Percentiles rank a stretch among this genome's conserved stretches.
These are phyloP conservation scores for Cepphus grylle DNA, from an alignment of 2,113 vertebrate genomes.

Conservation along the genomic window DNA sequence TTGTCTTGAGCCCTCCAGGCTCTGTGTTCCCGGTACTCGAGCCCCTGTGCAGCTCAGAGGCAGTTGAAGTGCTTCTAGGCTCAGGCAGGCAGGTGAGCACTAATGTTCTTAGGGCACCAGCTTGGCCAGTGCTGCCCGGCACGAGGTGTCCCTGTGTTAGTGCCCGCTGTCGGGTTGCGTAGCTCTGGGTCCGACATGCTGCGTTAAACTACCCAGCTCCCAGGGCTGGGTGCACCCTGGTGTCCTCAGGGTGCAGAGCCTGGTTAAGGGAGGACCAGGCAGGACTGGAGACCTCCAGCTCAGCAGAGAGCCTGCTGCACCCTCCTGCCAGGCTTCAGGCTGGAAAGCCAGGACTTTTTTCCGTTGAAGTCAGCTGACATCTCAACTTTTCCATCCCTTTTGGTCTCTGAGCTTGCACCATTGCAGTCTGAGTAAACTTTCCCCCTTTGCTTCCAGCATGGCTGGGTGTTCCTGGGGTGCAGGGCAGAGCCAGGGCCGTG, in stretches of 20 bases:
- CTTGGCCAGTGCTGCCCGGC: background rate
- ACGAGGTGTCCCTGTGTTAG: background rate
- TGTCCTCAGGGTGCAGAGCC: background rate
- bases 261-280: background rate
- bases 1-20: background rate
- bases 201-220: background rate
- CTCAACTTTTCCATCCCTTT: background rate
- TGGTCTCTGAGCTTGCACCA: background rate
- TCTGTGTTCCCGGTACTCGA: background rate
- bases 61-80: background rate
- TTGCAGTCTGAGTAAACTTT: background rate
- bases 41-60: background rate
- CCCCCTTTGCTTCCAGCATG: background rate
- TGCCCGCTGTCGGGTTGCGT: accelerated
- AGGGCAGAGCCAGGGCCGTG: accelerated
- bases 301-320: background rate
- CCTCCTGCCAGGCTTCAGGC: background rate
- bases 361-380: background rate
- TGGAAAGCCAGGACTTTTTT: background rate
- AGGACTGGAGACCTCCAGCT: background rate
- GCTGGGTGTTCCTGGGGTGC: background rate
- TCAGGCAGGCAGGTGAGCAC: background rate
- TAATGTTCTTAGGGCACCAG: background rate
- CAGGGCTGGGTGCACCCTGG: background rate
- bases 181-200: background rate